Percentiles rank a stretch among this genome's conserved stretches.
Conservation (phyloP, 2,888 invertebrate genomes). For the Falcaria lacertinaria region DNA sequence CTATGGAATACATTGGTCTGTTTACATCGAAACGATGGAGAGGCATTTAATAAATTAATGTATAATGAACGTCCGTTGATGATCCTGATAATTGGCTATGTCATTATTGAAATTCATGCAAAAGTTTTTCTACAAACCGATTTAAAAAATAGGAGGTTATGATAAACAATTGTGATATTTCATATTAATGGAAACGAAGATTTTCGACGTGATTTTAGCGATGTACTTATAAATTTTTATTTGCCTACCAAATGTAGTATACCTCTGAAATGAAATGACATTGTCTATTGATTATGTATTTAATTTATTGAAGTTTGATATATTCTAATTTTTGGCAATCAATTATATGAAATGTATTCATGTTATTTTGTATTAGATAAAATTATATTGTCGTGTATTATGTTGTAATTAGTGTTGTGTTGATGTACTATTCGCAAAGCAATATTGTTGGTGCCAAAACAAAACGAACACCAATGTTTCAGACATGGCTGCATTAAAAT, state of each 20-base stretch:
- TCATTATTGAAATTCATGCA: neutral
- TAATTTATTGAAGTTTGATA: conserved; percentile 19
- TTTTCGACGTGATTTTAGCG: conserved; percentile 27
- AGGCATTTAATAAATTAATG: neutral
- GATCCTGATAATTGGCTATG: neutral
- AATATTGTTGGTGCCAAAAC: neutral
- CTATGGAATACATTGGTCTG: too few species aligned
- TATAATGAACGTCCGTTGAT: neutral
- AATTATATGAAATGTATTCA: conserved; percentile 8
- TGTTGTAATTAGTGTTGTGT: conserved; percentile 15
- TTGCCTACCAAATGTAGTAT: conserved; percentile 26
- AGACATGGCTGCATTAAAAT: neutral
- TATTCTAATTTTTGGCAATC: conserved; percentile 10
- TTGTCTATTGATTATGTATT: conserved; percentile 22
- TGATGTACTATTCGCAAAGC: neutral
- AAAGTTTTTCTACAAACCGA: too few species aligned
- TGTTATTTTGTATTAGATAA: conserved; percentile 5
- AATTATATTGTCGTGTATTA: conserved; percentile 8
- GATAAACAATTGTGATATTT: conserved; percentile 32
- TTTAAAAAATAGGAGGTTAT: too few species aligned
- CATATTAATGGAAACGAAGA: conserved; percentile 17
- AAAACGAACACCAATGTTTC: neutral
- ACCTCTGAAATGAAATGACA: conserved; percentile 34
- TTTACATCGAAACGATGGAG: too few species aligned
- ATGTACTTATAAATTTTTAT: conserved; percentile 22